These are phyloP conservation scores for Escarpia spicata DNA, from an alignment of 2,888 invertebrate genomes.

Conservation along the genomic window DNA sequence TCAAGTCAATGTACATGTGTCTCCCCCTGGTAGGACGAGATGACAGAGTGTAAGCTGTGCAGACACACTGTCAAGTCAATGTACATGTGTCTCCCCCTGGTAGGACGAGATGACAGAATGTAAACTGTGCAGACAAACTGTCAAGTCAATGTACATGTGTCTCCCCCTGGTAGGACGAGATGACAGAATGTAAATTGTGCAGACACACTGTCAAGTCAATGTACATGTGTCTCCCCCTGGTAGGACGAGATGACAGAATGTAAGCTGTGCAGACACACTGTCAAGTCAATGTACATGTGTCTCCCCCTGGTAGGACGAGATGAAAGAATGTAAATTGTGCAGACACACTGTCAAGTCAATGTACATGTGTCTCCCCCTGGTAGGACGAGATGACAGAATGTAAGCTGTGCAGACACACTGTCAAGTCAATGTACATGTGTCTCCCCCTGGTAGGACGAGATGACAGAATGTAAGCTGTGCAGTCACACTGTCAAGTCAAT, in stretches of 20 bases:
- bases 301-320: neutral
- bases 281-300: neutral
- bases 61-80: neutral
- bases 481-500: neutral
- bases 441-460: neutral
- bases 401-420: neutral
- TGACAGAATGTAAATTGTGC: neutral
- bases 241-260: neutral
- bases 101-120: neutral
- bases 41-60: neutral
- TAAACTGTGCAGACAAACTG: neutral
- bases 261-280: neutral
- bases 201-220: neutral
- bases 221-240: neutral
- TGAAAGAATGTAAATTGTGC: neutral
- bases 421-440: neutral
- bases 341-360: neutral
- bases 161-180: neutral
- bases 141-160: neutral
- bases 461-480: neutral
- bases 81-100: neutral
- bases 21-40: neutral
- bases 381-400: neutral
- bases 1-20: neutral
- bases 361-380: neutral